Conservation (phyloP, 2,888 invertebrate genomes). For the Troglohyphantes excavatus region DNA sequence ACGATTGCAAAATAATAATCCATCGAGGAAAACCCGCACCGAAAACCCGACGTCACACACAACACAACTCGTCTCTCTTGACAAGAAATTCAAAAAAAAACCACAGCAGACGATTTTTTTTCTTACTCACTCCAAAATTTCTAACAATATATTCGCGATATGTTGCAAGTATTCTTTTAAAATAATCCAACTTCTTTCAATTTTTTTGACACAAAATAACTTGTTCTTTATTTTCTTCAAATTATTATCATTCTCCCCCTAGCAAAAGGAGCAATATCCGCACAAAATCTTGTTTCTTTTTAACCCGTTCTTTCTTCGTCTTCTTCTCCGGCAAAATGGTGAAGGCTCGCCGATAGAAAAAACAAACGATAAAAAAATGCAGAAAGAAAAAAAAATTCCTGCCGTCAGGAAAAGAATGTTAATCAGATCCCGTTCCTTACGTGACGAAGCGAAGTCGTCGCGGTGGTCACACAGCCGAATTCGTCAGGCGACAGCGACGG, state of each 20-base stretch:
- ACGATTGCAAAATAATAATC: conserved; percentile 32
- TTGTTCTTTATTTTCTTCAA: no score
- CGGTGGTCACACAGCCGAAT: neutral
- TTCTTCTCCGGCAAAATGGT: neutral
- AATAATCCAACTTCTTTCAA: no score
- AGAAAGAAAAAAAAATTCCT: conserved; percentile 1
- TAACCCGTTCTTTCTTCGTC: neutral
- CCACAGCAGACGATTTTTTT: neutral
- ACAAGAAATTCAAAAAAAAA: neutral
- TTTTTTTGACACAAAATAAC: no score
- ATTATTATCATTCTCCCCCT: neutral
- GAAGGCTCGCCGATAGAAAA: conserved; percentile 19
- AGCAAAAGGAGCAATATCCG: neutral
- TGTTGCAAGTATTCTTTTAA: no score
- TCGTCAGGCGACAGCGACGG: conserved; percentile 33
- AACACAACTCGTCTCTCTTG: neutral
- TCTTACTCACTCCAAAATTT: neutral
- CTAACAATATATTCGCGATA: neutral
- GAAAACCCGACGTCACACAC: neutral
- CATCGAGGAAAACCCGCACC: conserved; percentile 23
- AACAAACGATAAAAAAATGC: conserved; percentile 24
- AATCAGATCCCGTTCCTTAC: conserved; percentile 32
- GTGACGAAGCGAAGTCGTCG: conserved; percentile 17
- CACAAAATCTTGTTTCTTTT: neutral
- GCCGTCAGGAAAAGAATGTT: conserved; percentile 37